A percentile compares a stretch with the other conserved stretches of the same genome.
Evolutionary conservation across 2,888 invertebrate genomes (phyloP).

Genomic region (Lasioglossum figueresi): DNA sequence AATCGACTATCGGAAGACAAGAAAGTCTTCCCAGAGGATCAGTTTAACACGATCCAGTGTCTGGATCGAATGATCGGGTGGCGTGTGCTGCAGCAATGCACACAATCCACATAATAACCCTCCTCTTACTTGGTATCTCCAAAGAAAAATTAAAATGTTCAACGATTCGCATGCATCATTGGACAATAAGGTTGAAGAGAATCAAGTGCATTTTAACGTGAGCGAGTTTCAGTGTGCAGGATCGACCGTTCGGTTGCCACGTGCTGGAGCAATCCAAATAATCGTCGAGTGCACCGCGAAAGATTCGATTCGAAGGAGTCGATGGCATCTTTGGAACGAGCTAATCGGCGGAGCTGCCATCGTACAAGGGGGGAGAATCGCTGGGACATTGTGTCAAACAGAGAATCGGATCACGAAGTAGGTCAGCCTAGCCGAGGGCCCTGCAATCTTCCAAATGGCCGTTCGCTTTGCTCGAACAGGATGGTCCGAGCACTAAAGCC

Average conservation of each 20-base stretch:
- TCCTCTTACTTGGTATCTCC: background rate
- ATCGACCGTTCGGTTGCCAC: background rate
- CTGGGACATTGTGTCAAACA: slow-evolving; percentile 53
- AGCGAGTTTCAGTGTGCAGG: background rate
- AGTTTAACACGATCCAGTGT: too few species aligned
- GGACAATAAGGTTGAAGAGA: background rate
- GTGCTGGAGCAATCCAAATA: slow-evolving; percentile 11
- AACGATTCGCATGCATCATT: background rate
- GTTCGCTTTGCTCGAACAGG: slow-evolving; percentile 48
- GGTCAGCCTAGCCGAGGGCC: slow-evolving; percentile 43
- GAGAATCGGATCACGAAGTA: slow-evolving; percentile 57
- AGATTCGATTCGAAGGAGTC: slow-evolving; percentile 39
- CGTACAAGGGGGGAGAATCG: slow-evolving; percentile 20
- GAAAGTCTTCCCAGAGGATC: background rate
- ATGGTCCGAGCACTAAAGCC: slow-evolving; percentile 50
- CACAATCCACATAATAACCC: too few species aligned
- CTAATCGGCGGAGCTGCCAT: slow-evolving; percentile 42
- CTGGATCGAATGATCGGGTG: too few species aligned
- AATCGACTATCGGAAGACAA: background rate
- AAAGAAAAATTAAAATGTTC: background rate
- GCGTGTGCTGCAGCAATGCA: too few species aligned
- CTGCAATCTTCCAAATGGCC: slow-evolving; percentile 58
- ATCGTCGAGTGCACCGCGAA: slow-evolving; percentile 23
- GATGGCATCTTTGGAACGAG: slow-evolving; percentile 32
- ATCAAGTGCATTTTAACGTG: background rate